Percentiles rank a stretch among this genome's conserved stretches.
These are phyloP conservation scores for Aramus guarauna DNA, from an alignment of 2,113 vertebrate genomes.

Conservation along the genomic window DNA sequence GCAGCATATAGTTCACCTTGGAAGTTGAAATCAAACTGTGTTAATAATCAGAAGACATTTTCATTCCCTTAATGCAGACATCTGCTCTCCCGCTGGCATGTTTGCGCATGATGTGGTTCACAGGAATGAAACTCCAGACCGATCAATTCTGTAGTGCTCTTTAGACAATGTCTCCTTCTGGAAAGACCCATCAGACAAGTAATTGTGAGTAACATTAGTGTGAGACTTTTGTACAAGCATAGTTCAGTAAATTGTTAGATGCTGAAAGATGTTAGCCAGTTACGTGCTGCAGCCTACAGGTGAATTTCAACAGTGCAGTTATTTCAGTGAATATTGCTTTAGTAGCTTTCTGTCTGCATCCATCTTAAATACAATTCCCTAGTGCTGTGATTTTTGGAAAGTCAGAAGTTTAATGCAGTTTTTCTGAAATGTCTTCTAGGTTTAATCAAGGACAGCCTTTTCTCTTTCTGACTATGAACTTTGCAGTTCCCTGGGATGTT, in stretches of 20 bases:
- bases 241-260: background rate
- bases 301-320: background rate
- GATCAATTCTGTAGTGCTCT: background rate
- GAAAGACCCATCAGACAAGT: background rate
- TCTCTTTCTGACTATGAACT: background rate
- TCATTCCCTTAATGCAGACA: background rate
- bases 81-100: background rate
- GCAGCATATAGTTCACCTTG: background rate
- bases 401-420: background rate
- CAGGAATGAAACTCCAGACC: background rate
- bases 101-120: background rate
- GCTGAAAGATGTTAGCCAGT: background rate
- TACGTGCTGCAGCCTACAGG: background rate
- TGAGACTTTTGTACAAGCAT: background rate
- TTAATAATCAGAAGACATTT: background rate
- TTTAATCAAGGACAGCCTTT: background rate
- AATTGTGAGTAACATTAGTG: background rate
- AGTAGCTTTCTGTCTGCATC: background rate
- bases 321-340: background rate
- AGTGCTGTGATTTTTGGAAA: background rate
- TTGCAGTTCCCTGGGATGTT: background rate
- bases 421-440: background rate
- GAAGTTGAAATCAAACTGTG: background rate
- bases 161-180: background rate
- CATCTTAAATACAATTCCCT: background rate